A percentile compares a stretch with the other conserved stretches of the same genome.
These are phyloP conservation scores for Mus spretus DNA, from an alignment of 2,797 vertebrate genomes.

Conservation along the genomic window DNA sequence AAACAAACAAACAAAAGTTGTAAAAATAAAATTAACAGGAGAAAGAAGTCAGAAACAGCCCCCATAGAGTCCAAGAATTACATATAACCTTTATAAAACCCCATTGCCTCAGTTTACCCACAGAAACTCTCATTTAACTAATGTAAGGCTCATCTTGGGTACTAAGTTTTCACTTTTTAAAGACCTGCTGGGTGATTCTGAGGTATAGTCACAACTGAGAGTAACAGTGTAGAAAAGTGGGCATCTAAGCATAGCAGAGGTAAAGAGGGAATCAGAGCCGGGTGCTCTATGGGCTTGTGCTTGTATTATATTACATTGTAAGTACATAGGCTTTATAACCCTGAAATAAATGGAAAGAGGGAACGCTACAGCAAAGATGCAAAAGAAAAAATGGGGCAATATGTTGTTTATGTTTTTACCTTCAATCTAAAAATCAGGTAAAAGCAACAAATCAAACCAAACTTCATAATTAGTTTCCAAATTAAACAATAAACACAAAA, in stretches of 20 bases:
- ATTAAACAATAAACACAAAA: slow-evolving; percentile 51
- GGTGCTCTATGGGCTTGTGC: slow-evolving; percentile 26
- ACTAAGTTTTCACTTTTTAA: neutral
- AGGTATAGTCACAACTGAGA: slow-evolving; percentile 27
- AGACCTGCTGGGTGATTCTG: neutral
- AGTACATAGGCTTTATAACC: slow-evolving; percentile 48
- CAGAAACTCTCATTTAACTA: slow-evolving; percentile 56
- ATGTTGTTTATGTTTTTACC: neutral
- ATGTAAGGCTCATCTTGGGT: neutral
- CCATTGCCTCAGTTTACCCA: neutral
- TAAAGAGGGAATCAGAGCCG: slow-evolving; percentile 30
- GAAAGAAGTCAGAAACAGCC: neutral
- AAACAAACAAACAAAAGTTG: slow-evolving; percentile 56
- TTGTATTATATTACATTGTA: slow-evolving; percentile 68
- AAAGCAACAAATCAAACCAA: slow-evolving; percentile 63
- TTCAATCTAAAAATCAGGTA: slow-evolving; percentile 23
- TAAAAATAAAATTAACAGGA: slow-evolving; percentile 40
- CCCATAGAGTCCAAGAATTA: slow-evolving; percentile 26
- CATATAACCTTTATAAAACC: slow-evolving; percentile 7
- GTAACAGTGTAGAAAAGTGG: slow-evolving; percentile 37
- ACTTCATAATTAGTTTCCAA: slow-evolving; percentile 57
- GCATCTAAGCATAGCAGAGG: slow-evolving; percentile 36
- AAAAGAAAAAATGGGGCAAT: neutral
- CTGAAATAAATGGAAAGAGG: slow-evolving; percentile 69
- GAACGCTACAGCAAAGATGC: slow-evolving; percentile 39